phyloP scores from a whole-genome alignment of 1,140 invertebrate species.

The Nasonia giraulti region DNA sequence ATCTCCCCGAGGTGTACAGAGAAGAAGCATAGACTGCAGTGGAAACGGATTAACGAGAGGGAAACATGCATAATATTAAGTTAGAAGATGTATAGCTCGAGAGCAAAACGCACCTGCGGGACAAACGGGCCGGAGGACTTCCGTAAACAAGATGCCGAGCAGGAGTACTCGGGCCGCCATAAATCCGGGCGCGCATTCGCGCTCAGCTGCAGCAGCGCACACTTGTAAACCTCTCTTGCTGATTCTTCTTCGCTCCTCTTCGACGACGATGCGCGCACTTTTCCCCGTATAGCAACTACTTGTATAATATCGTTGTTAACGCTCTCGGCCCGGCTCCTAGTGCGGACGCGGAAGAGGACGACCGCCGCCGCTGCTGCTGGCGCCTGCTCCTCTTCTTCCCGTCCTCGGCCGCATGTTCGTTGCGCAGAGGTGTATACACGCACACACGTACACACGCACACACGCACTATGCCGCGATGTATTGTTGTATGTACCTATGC shows the following conservation, averaged over 20 bases:
- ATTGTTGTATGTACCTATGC: background rate
- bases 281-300: no score
- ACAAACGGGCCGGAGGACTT: conserved; percentile 70
- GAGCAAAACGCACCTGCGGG: conserved; percentile 66
- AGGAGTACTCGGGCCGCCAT: conserved; percentile 74
- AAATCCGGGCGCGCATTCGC: conserved; percentile 71
- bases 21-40: background rate
- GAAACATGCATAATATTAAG: background rate
- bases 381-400: conserved; percentile 5
- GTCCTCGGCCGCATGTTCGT: background rate
- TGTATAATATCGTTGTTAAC: no score
- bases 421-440: background rate
- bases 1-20: background rate
- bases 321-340: background rate
- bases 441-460: no score
- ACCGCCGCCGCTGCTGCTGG: background rate
- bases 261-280: background rate
- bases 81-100: background rate
- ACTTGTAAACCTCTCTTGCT: background rate
- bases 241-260: background rate
- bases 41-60: background rate
- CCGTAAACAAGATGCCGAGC: conserved; percentile 73
- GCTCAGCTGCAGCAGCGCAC: conserved; percentile 7
- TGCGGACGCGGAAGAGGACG: conserved; percentile 15
- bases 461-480: background rate